A percentile compares a stretch with the other conserved stretches of the same genome.
phyloP scores from a whole-genome alignment of 2,113 vertebrate genomes.

The Callaeas wilsoni region DNA sequence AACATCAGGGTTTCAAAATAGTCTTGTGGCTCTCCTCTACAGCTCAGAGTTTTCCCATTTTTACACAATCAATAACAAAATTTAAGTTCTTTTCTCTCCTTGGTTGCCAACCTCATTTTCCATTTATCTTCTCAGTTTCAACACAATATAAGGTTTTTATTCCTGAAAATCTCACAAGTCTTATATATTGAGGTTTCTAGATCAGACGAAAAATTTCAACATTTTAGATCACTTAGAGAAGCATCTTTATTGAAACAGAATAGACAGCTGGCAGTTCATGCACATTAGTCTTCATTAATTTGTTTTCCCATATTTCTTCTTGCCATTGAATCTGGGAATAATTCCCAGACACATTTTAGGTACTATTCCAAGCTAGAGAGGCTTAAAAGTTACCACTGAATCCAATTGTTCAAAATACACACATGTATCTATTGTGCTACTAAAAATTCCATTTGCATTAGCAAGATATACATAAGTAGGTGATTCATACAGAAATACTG shows the following conservation, averaged over 20 bases:
- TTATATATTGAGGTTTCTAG: background rate
- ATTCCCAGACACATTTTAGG: background rate
- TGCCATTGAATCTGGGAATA: background rate
- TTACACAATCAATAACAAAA: background rate
- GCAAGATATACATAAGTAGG: background rate
- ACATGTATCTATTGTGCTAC: background rate
- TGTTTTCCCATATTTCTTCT: background rate
- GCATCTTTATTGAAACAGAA: background rate
- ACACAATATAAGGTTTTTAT: background rate
- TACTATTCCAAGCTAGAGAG: background rate
- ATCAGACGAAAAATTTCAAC: background rate
- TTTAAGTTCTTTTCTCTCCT: background rate
- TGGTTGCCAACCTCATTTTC: background rate
- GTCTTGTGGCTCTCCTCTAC: background rate
- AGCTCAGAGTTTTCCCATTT: background rate
- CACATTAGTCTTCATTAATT: background rate
- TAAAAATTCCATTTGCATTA: background rate
- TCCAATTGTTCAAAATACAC: background rate
- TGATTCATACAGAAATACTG: background rate
- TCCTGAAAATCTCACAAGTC: background rate
- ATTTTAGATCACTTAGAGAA: background rate
- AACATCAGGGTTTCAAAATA: background rate
- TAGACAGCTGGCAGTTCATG: background rate
- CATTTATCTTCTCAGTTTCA: background rate
- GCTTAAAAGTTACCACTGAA: background rate